Evolutionary conservation across 30 jellyfish, hydroid and myxozoan species (phyloP).

Genomic region (Cassiopea xamachana): DNA sequence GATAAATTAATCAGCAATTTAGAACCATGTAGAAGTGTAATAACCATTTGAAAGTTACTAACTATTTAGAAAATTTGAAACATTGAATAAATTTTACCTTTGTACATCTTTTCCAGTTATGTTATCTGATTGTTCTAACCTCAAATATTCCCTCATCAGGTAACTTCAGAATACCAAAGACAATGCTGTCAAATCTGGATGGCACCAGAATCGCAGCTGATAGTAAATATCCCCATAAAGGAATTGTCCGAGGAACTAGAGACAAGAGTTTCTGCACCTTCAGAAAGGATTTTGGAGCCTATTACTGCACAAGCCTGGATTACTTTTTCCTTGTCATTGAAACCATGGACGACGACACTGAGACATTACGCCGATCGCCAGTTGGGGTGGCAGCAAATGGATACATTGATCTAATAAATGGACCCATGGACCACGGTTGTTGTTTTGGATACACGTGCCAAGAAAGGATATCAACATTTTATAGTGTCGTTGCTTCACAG

Average conservation of each 20-base stretch:
- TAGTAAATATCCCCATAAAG: slow-evolving; percentile 80
- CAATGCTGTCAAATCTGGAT: slow-evolving; percentile 74
- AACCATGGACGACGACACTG: slow-evolving; percentile 95
- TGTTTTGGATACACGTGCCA: slow-evolving; percentile 98
- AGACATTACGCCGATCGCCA: slow-evolving; percentile 92
- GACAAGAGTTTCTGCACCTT: slow-evolving; percentile 61
- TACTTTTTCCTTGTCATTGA: slow-evolving; percentile 86
- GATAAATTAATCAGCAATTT: no score
- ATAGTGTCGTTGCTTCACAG: slow-evolving; percentile 80
- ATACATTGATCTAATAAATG: slow-evolving; percentile 91
- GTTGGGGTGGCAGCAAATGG: slow-evolving; percentile 83
- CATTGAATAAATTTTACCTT: no score
- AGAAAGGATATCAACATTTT: slow-evolving; percentile 90
- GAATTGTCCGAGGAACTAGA: slow-evolving; percentile 90
- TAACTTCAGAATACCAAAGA: slow-evolving; percentile 88
- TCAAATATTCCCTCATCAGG: slow-evolving; percentile 43
- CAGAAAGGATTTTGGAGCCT: slow-evolving; percentile 68
- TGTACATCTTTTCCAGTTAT: no score
- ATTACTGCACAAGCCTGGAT: slow-evolving; percentile 74
- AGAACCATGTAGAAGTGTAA: no score
- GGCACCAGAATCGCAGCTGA: slow-evolving; percentile 79
- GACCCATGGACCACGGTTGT: slow-evolving; percentile 99
- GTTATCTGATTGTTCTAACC: no score
- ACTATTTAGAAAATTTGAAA: no score
- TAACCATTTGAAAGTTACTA: no score